Evolutionary conservation across 2,888 invertebrate genomes (phyloP).

Genomic region (Chaitophorus viminalis): DNA sequence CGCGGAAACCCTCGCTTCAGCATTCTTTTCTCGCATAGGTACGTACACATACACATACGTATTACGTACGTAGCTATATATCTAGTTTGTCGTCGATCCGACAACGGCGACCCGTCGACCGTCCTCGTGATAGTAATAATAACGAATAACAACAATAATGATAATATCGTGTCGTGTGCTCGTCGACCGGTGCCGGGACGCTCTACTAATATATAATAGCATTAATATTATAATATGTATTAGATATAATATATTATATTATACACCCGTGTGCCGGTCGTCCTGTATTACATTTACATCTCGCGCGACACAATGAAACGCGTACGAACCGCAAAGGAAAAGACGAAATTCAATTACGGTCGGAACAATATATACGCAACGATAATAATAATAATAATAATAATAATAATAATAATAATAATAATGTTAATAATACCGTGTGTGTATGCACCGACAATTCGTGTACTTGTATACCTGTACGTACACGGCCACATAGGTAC

Average conservation of each 20-base stretch:
- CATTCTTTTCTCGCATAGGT: too few relatives aligned
- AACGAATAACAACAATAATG: too few relatives aligned
- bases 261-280: neutral
- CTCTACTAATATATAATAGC: neutral
- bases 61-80: too few relatives aligned
- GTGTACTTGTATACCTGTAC: too few relatives aligned
- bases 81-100: too few relatives aligned
- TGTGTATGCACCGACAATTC: neutral
- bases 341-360: conserved; percentile 4
- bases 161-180: neutral
- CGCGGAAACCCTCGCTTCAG: too few relatives aligned
- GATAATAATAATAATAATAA: neutral
- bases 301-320: neutral
- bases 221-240: too few relatives aligned
- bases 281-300: neutral
- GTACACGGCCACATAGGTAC: neutral
- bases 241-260: too few relatives aligned
- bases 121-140: too few relatives aligned
- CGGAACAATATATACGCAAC: neutral
- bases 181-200: neutral
- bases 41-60: too few relatives aligned
- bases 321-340: neutral
- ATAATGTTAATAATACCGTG: neutral
- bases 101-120: too few relatives aligned
- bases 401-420: neutral